Percentiles rank a stretch among this genome's conserved stretches.
phyloP scores from a whole-genome alignment of 2,113 vertebrate genomes.

The Hiodon alosoides region DNA sequence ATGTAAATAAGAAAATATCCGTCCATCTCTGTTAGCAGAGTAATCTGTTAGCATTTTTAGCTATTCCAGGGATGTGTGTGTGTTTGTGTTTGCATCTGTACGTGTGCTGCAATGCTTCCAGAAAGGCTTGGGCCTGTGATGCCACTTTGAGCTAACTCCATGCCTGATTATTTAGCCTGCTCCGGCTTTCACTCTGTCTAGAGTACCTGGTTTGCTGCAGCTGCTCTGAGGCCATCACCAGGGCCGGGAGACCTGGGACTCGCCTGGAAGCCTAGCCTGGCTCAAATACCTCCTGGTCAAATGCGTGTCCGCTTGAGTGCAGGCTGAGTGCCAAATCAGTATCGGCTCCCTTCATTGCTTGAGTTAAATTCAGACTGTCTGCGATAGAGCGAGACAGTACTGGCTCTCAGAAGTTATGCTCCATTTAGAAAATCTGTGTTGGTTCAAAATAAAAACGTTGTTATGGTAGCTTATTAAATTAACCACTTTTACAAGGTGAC shows the following conservation, averaged over 20 bases:
- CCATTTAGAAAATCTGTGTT: conserved; percentile 10
- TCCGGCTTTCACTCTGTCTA: too few relatives aligned
- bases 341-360: neutral
- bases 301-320: neutral
- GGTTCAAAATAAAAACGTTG: neutral
- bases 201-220: too few relatives aligned
- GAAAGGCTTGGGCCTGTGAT: neutral
- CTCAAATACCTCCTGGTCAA: neutral
- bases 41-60: too few relatives aligned
- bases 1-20: too few relatives aligned
- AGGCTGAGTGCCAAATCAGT: neutral
- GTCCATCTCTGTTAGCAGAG: too few relatives aligned
- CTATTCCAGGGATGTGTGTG: neutral
- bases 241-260: neutral
- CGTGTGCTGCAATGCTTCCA: neutral
- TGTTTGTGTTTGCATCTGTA: neutral
- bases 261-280: neutral
- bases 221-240: too few relatives aligned
- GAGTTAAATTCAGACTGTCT: neutral
- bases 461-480: conserved; percentile 3
- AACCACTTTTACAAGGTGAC: neutral
- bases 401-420: conserved; percentile 3
- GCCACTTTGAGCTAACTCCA: too few relatives aligned
- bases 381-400: neutral
- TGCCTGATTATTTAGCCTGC: too few relatives aligned